These are phyloP conservation scores for Strix aluco DNA, from an alignment of 2,113 vertebrate species.

Conservation along the genomic window DNA sequence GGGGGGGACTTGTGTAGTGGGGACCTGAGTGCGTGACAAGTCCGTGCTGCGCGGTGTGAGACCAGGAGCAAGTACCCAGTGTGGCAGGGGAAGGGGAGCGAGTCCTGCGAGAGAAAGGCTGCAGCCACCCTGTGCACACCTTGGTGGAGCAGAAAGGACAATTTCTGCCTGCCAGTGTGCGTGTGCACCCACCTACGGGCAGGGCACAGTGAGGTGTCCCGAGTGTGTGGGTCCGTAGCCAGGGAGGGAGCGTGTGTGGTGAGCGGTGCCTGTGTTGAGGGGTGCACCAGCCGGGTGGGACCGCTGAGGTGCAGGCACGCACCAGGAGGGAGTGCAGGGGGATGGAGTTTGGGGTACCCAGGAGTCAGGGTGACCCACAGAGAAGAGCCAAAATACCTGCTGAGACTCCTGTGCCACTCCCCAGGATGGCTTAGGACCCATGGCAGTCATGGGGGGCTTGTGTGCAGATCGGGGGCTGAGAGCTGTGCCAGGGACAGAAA, in stretches of 20 bases:
- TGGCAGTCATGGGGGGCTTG: rapidly evolving
- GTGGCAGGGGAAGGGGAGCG: background rate
- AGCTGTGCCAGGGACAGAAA: background rate
- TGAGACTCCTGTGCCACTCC: background rate
- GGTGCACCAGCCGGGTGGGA: rapidly evolving
- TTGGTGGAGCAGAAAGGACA: background rate
- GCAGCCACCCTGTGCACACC: rapidly evolving
- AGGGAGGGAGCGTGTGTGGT: background rate
- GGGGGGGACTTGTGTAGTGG: background rate
- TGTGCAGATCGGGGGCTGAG: background rate
- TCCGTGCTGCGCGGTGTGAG: background rate
- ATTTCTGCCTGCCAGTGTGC: background rate
- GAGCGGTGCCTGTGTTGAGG: rapidly evolving
- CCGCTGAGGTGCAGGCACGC: background rate
- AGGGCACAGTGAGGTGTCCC: rapidly evolving
- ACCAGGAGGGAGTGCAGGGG: rapidly evolving
- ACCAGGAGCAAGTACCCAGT: background rate
- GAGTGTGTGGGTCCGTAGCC: rapidly evolving
- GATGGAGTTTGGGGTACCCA: background rate
- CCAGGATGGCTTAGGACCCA: background rate
- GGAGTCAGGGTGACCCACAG: rapidly evolving
- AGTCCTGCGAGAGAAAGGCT: background rate
- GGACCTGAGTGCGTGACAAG: background rate
- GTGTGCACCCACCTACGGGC: background rate
- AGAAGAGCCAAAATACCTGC: background rate